Evolutionary conservation across 2,888 invertebrate species (phyloP).

Genomic region (Timema podura): DNA sequence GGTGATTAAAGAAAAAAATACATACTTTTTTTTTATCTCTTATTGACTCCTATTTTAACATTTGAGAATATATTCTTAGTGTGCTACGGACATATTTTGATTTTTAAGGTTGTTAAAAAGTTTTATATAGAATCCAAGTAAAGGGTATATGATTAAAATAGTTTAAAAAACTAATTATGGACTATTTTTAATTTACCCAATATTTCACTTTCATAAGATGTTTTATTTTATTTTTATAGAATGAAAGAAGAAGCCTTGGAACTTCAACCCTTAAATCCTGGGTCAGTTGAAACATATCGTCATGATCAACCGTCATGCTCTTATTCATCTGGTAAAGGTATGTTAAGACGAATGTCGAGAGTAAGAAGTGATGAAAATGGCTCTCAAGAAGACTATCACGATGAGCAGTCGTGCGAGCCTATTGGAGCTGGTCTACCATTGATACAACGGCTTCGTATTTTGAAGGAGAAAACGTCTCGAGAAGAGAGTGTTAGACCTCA

Average conservation of each 20-base stretch:
- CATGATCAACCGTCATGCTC: constrained; percentile 32
- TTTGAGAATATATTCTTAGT: too few species aligned
- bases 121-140: too few species aligned
- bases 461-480: constrained; percentile 80
- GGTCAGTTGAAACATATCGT: constrained; percentile 44
- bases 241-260: constrained; percentile 59
- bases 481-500: constrained; percentile 48
- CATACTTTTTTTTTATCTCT: too few species aligned
- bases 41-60: too few species aligned
- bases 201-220: background rate
- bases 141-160: too few species aligned
- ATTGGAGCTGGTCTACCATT: constrained; percentile 76
- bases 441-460: constrained; percentile 67
- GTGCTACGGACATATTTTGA: too few species aligned
- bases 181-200: too few species aligned
- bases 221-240: background rate
- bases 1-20: too few species aligned
- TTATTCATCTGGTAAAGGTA: constrained; percentile 47
- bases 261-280: constrained; percentile 55
- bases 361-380: constrained; percentile 53
- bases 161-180: too few species aligned
- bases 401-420: constrained; percentile 33
- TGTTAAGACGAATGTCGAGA: constrained; percentile 68
- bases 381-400: constrained; percentile 31
- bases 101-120: too few species aligned